Evolutionary conservation across 2,113 vertebrate genomes (phyloP).

Genomic region (Brachionichthys hirsutus): DNA sequence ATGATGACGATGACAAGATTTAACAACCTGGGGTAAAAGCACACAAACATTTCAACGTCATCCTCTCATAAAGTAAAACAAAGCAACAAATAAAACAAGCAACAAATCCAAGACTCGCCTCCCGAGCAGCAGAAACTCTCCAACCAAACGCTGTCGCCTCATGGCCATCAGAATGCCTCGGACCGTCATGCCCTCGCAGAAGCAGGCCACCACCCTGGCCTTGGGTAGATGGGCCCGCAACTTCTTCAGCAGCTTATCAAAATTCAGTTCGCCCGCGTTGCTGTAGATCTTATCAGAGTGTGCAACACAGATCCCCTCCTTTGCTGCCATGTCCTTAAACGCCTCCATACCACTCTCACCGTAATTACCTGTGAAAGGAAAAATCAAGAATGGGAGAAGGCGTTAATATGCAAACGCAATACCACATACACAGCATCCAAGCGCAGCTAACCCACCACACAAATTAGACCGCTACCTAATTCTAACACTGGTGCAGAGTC

Average conservation of each 20-base stretch:
- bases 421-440: not conserved
- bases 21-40: too few species aligned
- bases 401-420: not conserved
- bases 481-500: constrained; percentile 4
- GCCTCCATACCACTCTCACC: constrained; percentile 99
- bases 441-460: not conserved
- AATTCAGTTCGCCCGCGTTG: constrained; percentile 93
- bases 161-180: constrained; percentile 95
- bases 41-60: not conserved
- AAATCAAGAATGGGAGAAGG: not conserved
- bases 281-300: constrained; percentile 99
- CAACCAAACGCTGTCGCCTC: constrained; percentile 87
- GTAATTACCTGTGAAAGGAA: constrained; percentile 86
- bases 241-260: constrained; percentile 91
- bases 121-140: constrained; percentile 93
- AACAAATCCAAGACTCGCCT: constrained; percentile 80
- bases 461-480: too few species aligned
- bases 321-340: constrained; percentile 97
- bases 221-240: constrained; percentile 91
- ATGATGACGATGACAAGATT: constrained; percentile 33
- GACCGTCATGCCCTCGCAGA: constrained; percentile 98
- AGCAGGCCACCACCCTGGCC: constrained; percentile 95
- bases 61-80: not conserved
- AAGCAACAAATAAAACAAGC: not conserved
- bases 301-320: constrained; percentile 97